These are phyloP conservation scores for Larimichthys crocea DNA, from an alignment of 2,113 vertebrate species.

Conservation along the genomic window DNA sequence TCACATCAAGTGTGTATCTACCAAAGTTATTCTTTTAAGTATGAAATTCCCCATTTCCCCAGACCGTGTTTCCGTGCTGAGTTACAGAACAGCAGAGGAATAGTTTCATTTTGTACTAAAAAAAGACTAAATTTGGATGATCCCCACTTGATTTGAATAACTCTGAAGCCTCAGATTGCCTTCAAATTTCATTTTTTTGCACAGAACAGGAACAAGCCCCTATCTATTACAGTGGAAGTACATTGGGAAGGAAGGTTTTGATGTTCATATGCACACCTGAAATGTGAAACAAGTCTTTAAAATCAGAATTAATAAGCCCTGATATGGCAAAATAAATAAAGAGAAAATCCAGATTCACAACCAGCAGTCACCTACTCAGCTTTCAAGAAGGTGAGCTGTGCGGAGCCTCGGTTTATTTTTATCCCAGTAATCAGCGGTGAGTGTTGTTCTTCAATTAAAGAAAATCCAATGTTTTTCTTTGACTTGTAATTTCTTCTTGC, in stretches of 20 bases:
- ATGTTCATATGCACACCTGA: not conserved
- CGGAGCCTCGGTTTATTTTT: constrained; percentile 17
- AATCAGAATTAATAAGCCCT: not conserved
- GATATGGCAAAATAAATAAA: not conserved
- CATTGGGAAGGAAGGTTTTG: not conserved
- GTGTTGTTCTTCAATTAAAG: not conserved
- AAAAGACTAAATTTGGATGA: not conserved
- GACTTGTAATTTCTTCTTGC: not conserved
- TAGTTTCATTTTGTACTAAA: constrained; percentile 2
- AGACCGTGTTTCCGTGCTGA: not conserved
- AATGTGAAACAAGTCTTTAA: not conserved
- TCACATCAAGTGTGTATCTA: not conserved
- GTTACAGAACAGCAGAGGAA: not conserved
- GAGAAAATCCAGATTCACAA: not conserved
- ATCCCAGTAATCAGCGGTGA: constrained; percentile 21
- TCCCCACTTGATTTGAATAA: constrained; percentile 14
- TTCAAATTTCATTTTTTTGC: not conserved
- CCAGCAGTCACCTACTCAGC: constrained; percentile 4
- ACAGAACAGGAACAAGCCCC: not conserved
- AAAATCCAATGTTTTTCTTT: not conserved
- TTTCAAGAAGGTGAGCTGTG: not conserved
- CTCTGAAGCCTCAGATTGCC: not conserved
- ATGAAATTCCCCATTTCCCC: not conserved
- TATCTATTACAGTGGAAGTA: not conserved
- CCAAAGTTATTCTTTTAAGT: not conserved